phyloP scores from a whole-genome alignment of 2,888 invertebrate genomes.

The Leptopilina myrica region DNA sequence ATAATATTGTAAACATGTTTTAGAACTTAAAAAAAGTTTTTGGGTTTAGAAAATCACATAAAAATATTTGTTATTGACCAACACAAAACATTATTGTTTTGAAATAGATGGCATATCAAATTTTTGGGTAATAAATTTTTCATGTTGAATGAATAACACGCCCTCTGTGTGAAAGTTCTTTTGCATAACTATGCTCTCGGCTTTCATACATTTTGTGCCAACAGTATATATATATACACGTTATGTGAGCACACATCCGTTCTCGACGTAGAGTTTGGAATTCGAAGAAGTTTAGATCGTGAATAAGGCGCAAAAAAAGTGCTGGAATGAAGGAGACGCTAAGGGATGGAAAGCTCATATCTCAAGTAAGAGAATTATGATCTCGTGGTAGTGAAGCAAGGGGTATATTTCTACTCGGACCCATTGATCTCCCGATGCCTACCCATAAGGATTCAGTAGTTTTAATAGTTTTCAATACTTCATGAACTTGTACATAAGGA shows the following conservation, averaged over 20 bases:
- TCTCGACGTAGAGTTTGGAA: conserved; percentile 27
- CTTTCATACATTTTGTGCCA: conserved; percentile 20
- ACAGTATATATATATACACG: background rate
- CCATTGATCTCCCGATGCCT: background rate
- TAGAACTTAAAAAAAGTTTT: too few relatives aligned
- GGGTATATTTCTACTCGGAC: background rate
- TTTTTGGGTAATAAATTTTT: background rate
- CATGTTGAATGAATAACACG: conserved; percentile 7
- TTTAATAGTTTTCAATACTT: too few relatives aligned
- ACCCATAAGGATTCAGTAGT: too few relatives aligned
- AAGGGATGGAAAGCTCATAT: conserved; percentile 3
- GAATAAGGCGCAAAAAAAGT: conserved; percentile 5
- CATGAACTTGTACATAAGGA: too few relatives aligned
- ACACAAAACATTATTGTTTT: too few relatives aligned
- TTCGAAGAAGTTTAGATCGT: conserved; percentile 26
- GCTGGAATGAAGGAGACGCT: conserved; percentile 7
- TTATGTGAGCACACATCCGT: conserved; percentile 17
- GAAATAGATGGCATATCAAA: background rate
- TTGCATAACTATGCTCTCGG: conserved; percentile 10
- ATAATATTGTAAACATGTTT: too few relatives aligned
- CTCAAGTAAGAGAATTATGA: conserved; percentile 12
- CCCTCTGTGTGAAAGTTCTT: background rate
- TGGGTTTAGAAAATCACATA: too few relatives aligned
- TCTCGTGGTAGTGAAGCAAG: background rate
- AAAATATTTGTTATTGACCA: too few relatives aligned